Base-by-base conservation (phyloP, 2,888 invertebrate genomes). In the Camponotus fellah region DNA sequence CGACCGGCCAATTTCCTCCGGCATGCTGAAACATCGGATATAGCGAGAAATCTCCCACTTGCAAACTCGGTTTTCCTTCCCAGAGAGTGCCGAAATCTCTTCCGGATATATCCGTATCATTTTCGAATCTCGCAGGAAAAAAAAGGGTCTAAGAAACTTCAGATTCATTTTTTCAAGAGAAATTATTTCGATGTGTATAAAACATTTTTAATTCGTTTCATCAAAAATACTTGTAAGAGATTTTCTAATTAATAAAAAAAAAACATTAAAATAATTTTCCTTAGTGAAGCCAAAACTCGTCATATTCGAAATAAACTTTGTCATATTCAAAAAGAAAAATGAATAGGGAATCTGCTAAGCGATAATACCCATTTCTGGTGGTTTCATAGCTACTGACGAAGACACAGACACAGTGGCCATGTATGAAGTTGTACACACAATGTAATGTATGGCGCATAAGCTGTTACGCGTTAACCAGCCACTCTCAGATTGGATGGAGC, bases 1-100 rank as follows among this genome's bases (percentile, higher is more conserved):
- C 85, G 89, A 88, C 89, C 91, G 92, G 91, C 92, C 93, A 94
- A 93, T 94, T 94, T 93, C 90, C 91, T 89, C 90, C n/a, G 46
- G 88, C 90, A 74, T 56, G 60, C 58, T 46, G 72, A 76, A 75
- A 86, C 66, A 65, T 53, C 69, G 69, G 17, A 56, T 69, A n/a
- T 69, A 71, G 53, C n/a, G 46, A 34, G 21, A 75, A 46, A 21
- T 49, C 32, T 77, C 9, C 32, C n/a, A n/a, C 14, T n/a, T 32
- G 40, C 0, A 77, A 32, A 1, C 37, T 56, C 26, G 26, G 8
- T 37, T 53, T 69, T 77, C 40, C 56, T 34, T 46, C 17, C 14
- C 9, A 3, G 0, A n/a, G 2, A 76, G 34, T 46, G 12, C 4
- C 46, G 17, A 21, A 49, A 69, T 26, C 12, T 69, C 4, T 68